phyloP scores from a whole-genome alignment of 2,113 vertebrate species.

The Lathamus discolor region DNA sequence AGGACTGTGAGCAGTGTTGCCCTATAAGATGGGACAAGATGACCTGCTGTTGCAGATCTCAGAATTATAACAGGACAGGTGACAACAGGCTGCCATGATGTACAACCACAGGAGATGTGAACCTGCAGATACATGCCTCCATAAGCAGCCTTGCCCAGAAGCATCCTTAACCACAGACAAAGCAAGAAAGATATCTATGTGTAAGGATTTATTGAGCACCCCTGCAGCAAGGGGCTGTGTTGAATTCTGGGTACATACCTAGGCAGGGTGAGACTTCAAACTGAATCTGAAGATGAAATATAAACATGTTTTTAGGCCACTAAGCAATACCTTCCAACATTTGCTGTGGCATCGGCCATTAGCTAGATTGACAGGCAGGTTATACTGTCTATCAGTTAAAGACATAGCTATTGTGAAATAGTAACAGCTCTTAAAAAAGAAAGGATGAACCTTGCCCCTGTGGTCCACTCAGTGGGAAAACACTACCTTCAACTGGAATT shows the following conservation, averaged over 20 bases:
- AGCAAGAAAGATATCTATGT: accelerated
- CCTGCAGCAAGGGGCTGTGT: neutral
- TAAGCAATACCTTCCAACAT: neutral
- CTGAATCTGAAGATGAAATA: neutral
- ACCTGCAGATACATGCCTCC: neutral
- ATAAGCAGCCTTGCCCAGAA: neutral
- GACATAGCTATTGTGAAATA: neutral
- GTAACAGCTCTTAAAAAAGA: neutral
- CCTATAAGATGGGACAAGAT: neutral
- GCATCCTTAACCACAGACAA: neutral
- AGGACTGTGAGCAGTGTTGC: neutral
- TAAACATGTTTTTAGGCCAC: neutral
- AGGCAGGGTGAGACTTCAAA: neutral
- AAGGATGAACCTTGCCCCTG: neutral
- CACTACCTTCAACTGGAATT: neutral
- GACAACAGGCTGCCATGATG: neutral
- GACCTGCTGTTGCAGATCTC: neutral
- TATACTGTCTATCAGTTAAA: neutral
- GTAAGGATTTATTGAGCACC: neutral
- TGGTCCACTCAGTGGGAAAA: neutral
- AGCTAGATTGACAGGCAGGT: neutral
- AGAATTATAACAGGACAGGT: neutral
- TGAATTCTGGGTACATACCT: neutral
- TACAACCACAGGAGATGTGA: neutral
- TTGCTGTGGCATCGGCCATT: neutral